Base-by-base conservation (phyloP, 2,888 invertebrate species). In the Liopterus haemorrhoidalis region DNA sequence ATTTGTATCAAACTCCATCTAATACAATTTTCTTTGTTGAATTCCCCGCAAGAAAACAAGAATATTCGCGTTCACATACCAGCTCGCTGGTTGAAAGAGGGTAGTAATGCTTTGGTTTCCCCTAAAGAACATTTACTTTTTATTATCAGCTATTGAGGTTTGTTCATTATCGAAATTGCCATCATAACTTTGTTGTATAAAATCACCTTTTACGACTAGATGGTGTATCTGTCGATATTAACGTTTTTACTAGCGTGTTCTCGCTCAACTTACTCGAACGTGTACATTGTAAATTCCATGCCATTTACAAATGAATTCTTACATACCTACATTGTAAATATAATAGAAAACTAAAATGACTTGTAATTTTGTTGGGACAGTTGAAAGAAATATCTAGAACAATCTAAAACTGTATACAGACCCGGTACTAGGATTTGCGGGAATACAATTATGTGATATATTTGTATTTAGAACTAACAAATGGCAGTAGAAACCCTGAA, bases 91-190 rank as follows among this genome's bases (percentile, higher is more conserved):
- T 22, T 6, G 24, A 6, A 22, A 6, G 25, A 25, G 25, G 25
- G 25, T n/a, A 12, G n/a, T 11, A 25, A 12, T 25, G 12, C 4
- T n/a, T 2, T 5, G n/a, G 3, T 31, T 41, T 32, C 41, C 41
- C 41, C 15, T 31, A 28, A 36, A 41, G 21, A 14, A 31, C 41
- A 41, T 41, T 41, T 41, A 20, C 41, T 41, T 41, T 41, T 41
- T 41, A 41, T 41, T 41, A 41, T 41, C 41, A 9, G 22, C 15
- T 14, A 12, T 30, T 9, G 33, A 33, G 16, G 31, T 41, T 31
- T 20, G 20, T 41, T 41, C 41, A 41, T 41, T 41, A 41, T 41
- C 41, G 24, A 32, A 41, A 41, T 41, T 20, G 31, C 41, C 41
- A 24, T 41, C 41, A 41, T 41, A 41, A 41, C 41, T 21, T 12